Evolutionary conservation across 2,113 vertebrate genomes (phyloP), one percentile per base, ranked within the genome.

Genomic region (Urocynchramus pylzowi): DNA sequence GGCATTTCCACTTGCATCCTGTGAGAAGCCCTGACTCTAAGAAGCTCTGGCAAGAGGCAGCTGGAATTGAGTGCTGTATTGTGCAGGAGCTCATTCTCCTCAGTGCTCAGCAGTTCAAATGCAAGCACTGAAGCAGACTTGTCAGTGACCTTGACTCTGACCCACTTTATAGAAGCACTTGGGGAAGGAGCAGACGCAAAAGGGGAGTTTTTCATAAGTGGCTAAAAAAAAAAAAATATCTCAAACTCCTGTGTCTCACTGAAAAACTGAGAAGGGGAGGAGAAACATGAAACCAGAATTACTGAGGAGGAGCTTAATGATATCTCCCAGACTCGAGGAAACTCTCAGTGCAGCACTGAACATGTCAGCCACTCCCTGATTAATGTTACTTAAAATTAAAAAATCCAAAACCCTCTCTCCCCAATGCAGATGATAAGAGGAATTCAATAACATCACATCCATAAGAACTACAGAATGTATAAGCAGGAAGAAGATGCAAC

Each of bases 131-230:
- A 96, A 92, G 93, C 86, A 95, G 80, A 83, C 60, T 89, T 63
- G 56, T 26, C 80, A 68, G 60, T 50, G 91, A 91, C 93, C 94
- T 89, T 87, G 80, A 31, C 80, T 95, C 91, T 79, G 86, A 91
- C 50, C 33, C 60, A 78, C 80, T 93, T 93, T 74, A 71, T 26
- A 87, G 77, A 90, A 84, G 47, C 52, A 87, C 83, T 81, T 86
- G 68, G n/a, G 60, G 64, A 60, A 95, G 39, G 19, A 92, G 56
- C 42, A 93, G 89, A 70, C 26, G 7, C 0, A 0, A 74, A 95
- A 23, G 21, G 22, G 16, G 31, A 90, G 84, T 80, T 93, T 86
- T 86, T 67, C 39, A 5, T 63, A 67, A 89, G 42, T 45, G 47
- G 10, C 5, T 59, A 20, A 73, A 84, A 84, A 71, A 53, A 53